Evolutionary conservation across 2,888 invertebrate genomes (phyloP).

Genomic region (Mesochorus sp.): DNA sequence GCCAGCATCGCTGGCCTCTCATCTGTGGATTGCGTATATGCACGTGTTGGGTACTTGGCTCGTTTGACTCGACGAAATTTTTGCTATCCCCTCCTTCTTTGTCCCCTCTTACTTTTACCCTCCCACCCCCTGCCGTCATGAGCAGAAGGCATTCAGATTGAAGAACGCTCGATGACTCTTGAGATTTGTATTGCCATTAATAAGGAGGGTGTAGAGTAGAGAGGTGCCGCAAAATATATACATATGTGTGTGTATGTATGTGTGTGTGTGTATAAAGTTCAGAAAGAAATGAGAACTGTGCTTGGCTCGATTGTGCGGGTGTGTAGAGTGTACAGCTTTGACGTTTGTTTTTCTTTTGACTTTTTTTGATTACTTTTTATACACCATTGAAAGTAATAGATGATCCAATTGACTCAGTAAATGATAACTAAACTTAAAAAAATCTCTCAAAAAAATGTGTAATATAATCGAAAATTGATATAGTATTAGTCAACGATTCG

Average conservation of each 20-base stretch:
- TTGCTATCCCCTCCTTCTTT: constrained; percentile 1
- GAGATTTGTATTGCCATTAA: constrained; percentile 82
- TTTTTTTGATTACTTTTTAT: no score
- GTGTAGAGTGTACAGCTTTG: not conserved
- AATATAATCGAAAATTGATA: no score
- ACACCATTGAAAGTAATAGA: no score
- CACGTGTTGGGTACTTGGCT: constrained; percentile 29
- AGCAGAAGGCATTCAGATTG: constrained; percentile 82
- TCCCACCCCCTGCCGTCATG: constrained; percentile 76
- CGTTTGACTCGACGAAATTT: constrained; percentile 49
- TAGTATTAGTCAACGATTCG: no score
- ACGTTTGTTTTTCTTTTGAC: no score
- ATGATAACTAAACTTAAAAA: no score
- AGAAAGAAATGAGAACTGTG: constrained; percentile 32
- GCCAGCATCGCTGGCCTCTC: constrained; percentile 25
- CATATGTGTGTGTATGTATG: not conserved
- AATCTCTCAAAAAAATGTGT: no score
- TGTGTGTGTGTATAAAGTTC: constrained; percentile 4
- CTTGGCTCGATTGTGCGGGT: constrained; percentile 3
- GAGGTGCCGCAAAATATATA: constrained; percentile 34
- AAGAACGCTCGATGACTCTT: constrained; percentile 82
- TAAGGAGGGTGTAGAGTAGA: constrained; percentile 73
- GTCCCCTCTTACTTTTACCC: no score
- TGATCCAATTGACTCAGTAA: no score
- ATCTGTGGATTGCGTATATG: constrained; percentile 40